These are phyloP conservation scores for Pteronotus mesoamericanus DNA, from an alignment of 2,797 vertebrate species.

Conservation along the genomic window DNA sequence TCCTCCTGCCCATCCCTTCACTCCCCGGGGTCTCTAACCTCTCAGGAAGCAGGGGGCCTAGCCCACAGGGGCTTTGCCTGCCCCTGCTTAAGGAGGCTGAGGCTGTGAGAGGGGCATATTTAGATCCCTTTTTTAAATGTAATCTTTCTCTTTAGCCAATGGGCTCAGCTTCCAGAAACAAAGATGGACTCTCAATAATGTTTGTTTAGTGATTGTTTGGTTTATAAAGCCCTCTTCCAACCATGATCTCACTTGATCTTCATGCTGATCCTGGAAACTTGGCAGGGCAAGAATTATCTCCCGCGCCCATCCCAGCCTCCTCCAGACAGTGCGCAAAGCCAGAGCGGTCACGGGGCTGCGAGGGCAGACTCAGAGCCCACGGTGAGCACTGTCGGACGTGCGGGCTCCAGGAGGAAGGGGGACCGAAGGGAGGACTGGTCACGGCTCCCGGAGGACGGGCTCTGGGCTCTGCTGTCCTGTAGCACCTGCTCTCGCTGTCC, in stretches of 20 bases:
- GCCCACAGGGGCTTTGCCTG: neutral
- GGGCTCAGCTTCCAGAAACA: neutral
- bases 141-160: neutral
- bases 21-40: accelerated
- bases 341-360: neutral
- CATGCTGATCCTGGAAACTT: neutral
- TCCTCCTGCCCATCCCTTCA: accelerated
- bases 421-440: neutral
- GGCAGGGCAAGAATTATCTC: neutral
- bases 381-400: no score
- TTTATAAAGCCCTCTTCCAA: neutral
- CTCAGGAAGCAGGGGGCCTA: neutral
- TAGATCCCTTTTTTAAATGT: neutral
- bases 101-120: neutral
- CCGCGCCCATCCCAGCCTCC: accelerated
- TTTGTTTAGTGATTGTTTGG: neutral
- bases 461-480: neutral
- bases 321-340: neutral
- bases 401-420: neutral
- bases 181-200: neutral
- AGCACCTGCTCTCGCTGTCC: accelerated
- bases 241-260: neutral
- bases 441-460: accelerated
- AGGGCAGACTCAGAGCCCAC: accelerated
- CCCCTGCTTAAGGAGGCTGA: neutral